Percentiles rank a stretch among this genome's conserved stretches.
Evolutionary conservation across 2,113 vertebrate species (phyloP).

Genomic region (Malurus elegans): DNA sequence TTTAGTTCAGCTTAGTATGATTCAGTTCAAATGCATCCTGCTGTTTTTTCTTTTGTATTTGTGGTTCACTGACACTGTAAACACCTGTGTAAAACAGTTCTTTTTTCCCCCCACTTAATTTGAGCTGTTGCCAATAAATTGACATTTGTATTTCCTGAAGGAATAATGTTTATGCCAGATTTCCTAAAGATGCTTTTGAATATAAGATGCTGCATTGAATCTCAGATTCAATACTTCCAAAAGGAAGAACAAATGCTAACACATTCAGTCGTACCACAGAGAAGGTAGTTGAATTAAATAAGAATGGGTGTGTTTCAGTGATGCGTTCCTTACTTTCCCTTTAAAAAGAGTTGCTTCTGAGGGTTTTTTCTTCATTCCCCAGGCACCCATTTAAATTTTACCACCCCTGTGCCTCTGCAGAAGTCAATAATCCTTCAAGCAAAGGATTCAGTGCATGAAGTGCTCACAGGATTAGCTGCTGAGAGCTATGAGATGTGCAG

Average conservation of each 20-base stretch:
- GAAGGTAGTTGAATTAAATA: neutral
- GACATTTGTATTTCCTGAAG: neutral
- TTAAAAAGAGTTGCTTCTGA: neutral
- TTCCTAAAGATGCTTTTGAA: neutral
- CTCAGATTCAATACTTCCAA: neutral
- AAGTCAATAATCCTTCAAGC: constrained; percentile 27
- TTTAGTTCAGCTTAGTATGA: neutral
- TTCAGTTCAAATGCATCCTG: neutral
- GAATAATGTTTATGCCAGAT: neutral
- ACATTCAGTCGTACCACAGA: neutral
- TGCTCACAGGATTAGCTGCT: neutral
- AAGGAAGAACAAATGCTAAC: neutral
- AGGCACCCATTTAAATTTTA: neutral
- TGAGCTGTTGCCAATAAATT: neutral
- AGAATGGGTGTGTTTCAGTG: neutral
- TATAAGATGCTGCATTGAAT: neutral
- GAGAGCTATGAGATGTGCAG: neutral
- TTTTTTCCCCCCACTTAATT: neutral
- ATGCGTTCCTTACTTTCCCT: neutral
- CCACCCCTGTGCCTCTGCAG: neutral
- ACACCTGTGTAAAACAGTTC: neutral
- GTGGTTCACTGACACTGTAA: neutral
- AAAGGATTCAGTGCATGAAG: neutral
- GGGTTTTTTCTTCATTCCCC: neutral
- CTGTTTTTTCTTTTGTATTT: neutral